These are phyloP conservation scores for Meandrusa payeni DNA, from an alignment of 2,888 invertebrate genomes.

Conservation along the genomic window DNA sequence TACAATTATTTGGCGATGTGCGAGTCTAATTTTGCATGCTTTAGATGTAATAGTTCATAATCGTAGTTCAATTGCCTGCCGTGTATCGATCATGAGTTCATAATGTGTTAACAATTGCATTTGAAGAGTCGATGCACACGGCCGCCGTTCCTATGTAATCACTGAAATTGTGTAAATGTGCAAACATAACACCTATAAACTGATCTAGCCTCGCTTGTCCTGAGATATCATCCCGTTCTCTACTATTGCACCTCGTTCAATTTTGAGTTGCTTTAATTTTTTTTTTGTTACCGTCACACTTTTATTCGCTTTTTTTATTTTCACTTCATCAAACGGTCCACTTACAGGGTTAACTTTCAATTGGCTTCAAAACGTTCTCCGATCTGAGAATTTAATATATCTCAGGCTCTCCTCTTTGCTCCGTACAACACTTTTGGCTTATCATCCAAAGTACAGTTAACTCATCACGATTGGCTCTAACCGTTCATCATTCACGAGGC, in stretches of 20 bases:
- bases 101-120: constrained; percentile 7
- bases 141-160: constrained; percentile 52
- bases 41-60: constrained; percentile 13
- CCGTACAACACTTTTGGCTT: constrained; percentile 87
- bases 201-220: constrained; percentile 79
- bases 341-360: constrained; percentile 79
- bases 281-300: constrained; percentile 73
- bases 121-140: constrained; percentile 36
- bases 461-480: constrained; percentile 80
- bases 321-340: constrained; percentile 79
- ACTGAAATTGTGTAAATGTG: constrained; percentile 74
- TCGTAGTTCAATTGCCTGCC: constrained; percentile 1
- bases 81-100: constrained; percentile 2
- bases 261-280: constrained; percentile 76
- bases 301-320: constrained; percentile 76
- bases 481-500: constrained; percentile 56
- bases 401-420: constrained; percentile 95
- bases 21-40: constrained; percentile 16
- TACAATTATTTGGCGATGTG: constrained; percentile 15
- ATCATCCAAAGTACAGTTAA: constrained; percentile 74
- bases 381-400: constrained; percentile 79
- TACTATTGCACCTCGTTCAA: constrained; percentile 79
- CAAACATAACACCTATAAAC: constrained; percentile 73
- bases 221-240: constrained; percentile 76
- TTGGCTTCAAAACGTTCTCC: constrained; percentile 73